These are phyloP conservation scores for Diabrotica virgifera DNA, from an alignment of 1,140 invertebrate species.

Conservation along the genomic window DNA sequence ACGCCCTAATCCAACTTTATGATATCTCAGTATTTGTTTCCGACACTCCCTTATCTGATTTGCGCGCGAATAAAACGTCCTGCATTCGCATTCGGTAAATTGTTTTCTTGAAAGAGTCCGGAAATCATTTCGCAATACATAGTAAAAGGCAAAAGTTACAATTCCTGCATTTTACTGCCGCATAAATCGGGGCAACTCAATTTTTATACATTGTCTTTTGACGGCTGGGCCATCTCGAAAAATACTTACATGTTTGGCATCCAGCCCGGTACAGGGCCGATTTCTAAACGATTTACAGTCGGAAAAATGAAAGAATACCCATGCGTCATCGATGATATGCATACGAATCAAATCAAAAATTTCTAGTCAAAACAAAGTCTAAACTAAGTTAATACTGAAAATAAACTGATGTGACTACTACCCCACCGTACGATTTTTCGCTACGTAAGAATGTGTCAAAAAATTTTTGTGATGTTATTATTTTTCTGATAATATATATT, in stretches of 20 bases:
- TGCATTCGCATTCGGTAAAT: neutral
- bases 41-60: neutral
- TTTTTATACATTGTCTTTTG: slow-evolving; percentile 34
- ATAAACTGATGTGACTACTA: no score
- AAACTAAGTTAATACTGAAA: no score
- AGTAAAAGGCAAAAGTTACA: slow-evolving; percentile 13
- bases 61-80: neutral
- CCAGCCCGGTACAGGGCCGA: neutral
- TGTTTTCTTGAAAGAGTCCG: neutral
- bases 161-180: slow-evolving; percentile 33
- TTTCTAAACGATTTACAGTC: neutral
- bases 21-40: neutral
- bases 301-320: no score
- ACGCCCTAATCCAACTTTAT: neutral
- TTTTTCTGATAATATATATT: no score
- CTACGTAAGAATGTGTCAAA: no score
- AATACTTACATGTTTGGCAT: neutral
- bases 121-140: slow-evolving; percentile 11
- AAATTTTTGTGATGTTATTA: no score
- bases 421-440: no score
- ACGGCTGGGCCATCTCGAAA: slow-evolving; percentile 3
- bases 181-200: slow-evolving; percentile 37
- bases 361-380: no score
- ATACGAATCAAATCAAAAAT: no score
- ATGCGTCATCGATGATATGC: no score